A percentile compares a stretch with the other conserved stretches of the same genome.
Evolutionary conservation across 1,140 invertebrate genomes (phyloP).

Genomic region (Drosophila sp.): DNA sequence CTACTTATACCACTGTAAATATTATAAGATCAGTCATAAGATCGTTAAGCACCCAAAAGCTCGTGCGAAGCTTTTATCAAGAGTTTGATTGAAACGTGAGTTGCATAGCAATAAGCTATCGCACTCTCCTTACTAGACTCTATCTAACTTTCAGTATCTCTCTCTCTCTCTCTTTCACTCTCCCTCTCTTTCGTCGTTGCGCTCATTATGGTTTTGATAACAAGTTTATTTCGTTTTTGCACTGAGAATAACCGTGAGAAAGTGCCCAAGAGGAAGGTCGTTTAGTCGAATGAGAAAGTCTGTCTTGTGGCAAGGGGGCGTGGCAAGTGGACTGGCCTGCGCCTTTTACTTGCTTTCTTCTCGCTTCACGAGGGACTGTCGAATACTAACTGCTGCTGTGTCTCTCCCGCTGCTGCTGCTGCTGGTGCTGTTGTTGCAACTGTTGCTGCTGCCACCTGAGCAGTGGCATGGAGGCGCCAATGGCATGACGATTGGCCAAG

Average conservation of each 20-base stretch:
- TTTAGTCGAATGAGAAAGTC: conserved; percentile 77
- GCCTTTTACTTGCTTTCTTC: conserved; percentile 34
- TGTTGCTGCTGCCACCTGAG: conserved; percentile 65
- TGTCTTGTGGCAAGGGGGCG: conserved; percentile 6
- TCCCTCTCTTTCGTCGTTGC: conserved; percentile 18
- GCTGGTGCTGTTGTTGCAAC: conserved; percentile 38
- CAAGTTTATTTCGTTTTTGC: conserved; percentile 56
- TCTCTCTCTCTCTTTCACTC: conserved; percentile 1
- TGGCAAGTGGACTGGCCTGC: conserved; percentile 12
- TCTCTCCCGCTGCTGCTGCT: conserved; percentile 32
- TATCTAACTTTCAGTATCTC: background rate
- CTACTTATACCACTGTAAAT: conserved; percentile 30
- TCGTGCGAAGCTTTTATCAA: conserved; percentile 56
- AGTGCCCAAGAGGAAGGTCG: conserved; percentile 69
- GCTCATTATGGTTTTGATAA: conserved; percentile 56
- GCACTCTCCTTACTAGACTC: background rate
- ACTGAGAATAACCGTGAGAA: conserved; percentile 69
- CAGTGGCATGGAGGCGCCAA: conserved; percentile 74
- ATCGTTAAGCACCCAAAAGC: conserved; percentile 47
- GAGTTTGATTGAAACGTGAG: conserved; percentile 48
- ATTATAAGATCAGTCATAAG: conserved; percentile 19
- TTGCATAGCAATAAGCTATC: conserved; percentile 38
- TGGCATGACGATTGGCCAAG: conserved; percentile 76
- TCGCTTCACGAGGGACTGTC: conserved; percentile 26
- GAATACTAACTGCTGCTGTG: conserved; percentile 68